Evolutionary conservation across 2,113 vertebrate genomes (phyloP), one percentile per base, ranked within the genome.

Genomic region (Theristicus caerulescens): DNA sequence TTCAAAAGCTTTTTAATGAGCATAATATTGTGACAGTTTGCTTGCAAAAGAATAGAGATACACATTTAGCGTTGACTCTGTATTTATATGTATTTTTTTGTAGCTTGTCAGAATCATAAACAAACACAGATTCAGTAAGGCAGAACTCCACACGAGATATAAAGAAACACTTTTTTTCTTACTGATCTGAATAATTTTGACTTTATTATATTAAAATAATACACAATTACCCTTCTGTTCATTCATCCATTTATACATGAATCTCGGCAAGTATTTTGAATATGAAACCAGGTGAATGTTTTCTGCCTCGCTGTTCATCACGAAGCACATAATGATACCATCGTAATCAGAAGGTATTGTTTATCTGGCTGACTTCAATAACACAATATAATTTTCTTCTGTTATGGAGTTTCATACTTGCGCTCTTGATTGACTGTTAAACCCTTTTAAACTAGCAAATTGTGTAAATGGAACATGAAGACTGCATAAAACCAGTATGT

Each of bases 21-120:
- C 70, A 77, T 93, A 94, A 95, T 87, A 88, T 91, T 97, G 94
- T 95, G 95, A 93, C 93, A 95, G 84, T 94, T 96, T 94, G 31
- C 89, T 80, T 91, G 89, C 79, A 94, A 74, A 95, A 93, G 89
- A 93, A 88, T 85, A 90, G 57, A 89, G 80, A 88, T 62, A 61
- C 80, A 88, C 49, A 64, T 89, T 95, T 95, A 82, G 24, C 26
- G 9, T 73, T 92, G 73, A 34, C 89, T 90, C 34, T 77, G 40
- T 78, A 70, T 96, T 92, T 92, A 38, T 88, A 79, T 44, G 22
- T 80, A 3, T 46, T 77, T 93, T 93, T 94, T 76, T 79, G 62
- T 82, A 62, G 69, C 86, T 85, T 95, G 88, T 96, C 95, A 97
- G 79, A 95, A 96, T 62, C 89, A 73, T 89, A 96, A 96, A 84